Evolutionary conservation across 1,140 invertebrate species (phyloP), one percentile per base, ranked within the genome.

Genomic region (Plectrocnemia conspersa): DNA sequence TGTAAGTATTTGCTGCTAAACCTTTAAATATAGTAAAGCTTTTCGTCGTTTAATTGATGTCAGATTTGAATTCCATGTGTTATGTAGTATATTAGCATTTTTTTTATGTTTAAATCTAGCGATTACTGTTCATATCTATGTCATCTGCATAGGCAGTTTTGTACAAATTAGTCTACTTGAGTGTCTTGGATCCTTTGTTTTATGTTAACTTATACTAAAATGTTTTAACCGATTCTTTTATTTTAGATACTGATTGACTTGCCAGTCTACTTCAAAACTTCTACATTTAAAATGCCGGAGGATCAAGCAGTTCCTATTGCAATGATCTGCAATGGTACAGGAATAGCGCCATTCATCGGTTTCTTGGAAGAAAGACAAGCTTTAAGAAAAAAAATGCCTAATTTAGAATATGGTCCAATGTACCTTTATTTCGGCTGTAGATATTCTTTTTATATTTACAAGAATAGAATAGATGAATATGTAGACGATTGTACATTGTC

Each of bases 241-340:
- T n/a, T n/a, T n/a, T n/a, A n/a, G n/a, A n/a, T n/a, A n/a, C n/a
- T n/a, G n/a, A 38, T 38, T 23, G 18, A 32, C 23, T 44, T 83
- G 13, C 70, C 79, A 16, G 76, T 87, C 58, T 89, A 81, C 78
- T 80, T 79, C 58, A 78, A 81, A 68, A 78, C 74, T 66, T 80
- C 66, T 63, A 82, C 66, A 58, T 87, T 82, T 69, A 69, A 44
- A 65, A 54, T 82, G 75, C 64, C 80, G 66, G 68, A 63, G 56
- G 77, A 78, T 74, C 63, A 68, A 58, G 67, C 54, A 63, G 71
- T 40, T 63, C 84, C 86, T 29, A 66, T 89, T 25, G 80, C 93
- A 55, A 79, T 93, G 68, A 81, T 94, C 56, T 86, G 84, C 3
- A 81, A 89, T 54, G 91, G 91, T 11, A 91, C 89, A 24, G 91